phyloP scores from a whole-genome alignment of 2,888 invertebrate species.

The Pyrgus malvae region DNA sequence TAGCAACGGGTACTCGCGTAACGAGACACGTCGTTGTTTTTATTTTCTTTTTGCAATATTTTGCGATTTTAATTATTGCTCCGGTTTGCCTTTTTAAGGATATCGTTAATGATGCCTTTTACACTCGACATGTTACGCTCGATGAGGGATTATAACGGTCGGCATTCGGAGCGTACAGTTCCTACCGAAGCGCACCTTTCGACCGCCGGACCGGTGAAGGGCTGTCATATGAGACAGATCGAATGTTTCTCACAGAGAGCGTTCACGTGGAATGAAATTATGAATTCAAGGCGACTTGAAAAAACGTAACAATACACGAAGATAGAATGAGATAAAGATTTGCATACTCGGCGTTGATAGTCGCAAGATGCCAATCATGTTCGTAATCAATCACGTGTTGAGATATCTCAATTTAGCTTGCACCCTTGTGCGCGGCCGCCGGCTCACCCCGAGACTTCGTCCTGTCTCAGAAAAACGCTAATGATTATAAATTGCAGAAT shows the following conservation, averaged over 20 bases:
- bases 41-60: constrained; percentile 74
- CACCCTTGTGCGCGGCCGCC: constrained; percentile 50
- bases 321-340: constrained; percentile 58
- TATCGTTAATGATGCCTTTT: constrained; percentile 79
- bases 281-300: constrained; percentile 48
- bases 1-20: constrained; percentile 77
- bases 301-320: constrained; percentile 42
- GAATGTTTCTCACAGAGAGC: constrained; percentile 66
- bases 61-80: constrained; percentile 77
- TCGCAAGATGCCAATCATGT: constrained; percentile 67
- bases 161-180: constrained; percentile 53
- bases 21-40: constrained; percentile 68
- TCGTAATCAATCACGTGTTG: constrained; percentile 72
- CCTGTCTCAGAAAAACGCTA: constrained; percentile 57
- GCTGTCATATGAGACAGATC: constrained; percentile 68
- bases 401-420: constrained; percentile 73
- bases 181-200: constrained; percentile 53
- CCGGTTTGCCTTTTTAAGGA: constrained; percentile 78
- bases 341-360: constrained; percentile 60
- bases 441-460: constrained; percentile 43
- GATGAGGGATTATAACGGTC: constrained; percentile 77
- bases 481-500: constrained; percentile 75
- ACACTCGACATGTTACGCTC: constrained; percentile 68
- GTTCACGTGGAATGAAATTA: constrained; percentile 62
- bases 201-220: constrained; percentile 64